Percentiles rank a stretch among this genome's conserved stretches.
Conservation (phyloP, 2,888 invertebrate species). For the Spialia ferax region DNA sequence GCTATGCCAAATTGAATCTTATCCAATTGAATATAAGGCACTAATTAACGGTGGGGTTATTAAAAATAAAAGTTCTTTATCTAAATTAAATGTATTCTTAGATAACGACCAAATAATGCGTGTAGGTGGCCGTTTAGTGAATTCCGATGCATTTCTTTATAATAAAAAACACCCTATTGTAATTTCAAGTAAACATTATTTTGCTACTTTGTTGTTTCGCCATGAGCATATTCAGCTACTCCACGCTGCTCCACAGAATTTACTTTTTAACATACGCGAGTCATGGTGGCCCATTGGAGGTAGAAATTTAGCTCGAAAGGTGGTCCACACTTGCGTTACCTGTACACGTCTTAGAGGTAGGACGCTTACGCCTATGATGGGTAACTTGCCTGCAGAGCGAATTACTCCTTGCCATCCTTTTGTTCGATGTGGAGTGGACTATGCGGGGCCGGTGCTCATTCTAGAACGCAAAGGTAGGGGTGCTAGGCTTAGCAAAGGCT, state of each 20-base stretch:
- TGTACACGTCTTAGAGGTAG: conserved; percentile 37
- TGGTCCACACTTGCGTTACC: conserved; percentile 26
- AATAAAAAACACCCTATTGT: conserved; percentile 43
- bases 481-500: conserved; percentile 24
- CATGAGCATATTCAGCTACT: conserved; percentile 27
- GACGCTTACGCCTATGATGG: conserved; percentile 31
- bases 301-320: conserved; percentile 39
- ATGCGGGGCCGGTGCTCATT: conserved; percentile 34
- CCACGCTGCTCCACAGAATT: conserved; percentile 48
- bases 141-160: conserved; percentile 38
- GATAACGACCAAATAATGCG: conserved; percentile 45
- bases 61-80: conserved; percentile 16
- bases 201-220: conserved; percentile 13
- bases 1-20: conserved; percentile 17
- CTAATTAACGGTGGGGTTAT: conserved; percentile 1
- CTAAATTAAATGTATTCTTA: conserved; percentile 45
- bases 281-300: conserved; percentile 49
- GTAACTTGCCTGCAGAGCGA: conserved; percentile 23
- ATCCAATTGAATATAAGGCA: conserved; percentile 15
- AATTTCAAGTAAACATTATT: conserved; percentile 15
- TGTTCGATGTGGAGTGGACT: conserved; percentile 24
- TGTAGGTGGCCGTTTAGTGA: conserved; percentile 47
- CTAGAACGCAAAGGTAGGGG: conserved; percentile 34
- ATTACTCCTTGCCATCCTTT: conserved; percentile 11
- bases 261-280: conserved; percentile 45